Percentiles rank a stretch among this genome's conserved stretches.
phyloP scores from a whole-genome alignment of 2,797 vertebrate genomes.

The Pelobates cultripes region DNA sequence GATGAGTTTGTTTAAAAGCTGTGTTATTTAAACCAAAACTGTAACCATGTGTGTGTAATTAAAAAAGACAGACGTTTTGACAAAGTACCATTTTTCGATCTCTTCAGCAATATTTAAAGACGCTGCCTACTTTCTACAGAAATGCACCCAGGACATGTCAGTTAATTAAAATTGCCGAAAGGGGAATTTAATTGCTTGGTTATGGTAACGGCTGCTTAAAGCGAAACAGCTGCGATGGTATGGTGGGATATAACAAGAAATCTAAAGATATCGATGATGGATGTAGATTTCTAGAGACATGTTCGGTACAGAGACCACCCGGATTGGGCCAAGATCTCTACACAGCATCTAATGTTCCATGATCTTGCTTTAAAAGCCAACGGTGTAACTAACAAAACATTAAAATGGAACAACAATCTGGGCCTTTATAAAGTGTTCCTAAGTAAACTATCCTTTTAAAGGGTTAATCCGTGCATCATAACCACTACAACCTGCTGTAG shows the following conservation, averaged over 20 bases:
- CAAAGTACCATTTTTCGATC: conserved; percentile 44
- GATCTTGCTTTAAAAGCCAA: no score
- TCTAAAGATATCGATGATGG: not conserved
- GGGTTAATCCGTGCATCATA: no score
- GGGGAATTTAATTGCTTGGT: conserved; percentile 72
- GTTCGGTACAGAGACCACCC: not conserved
- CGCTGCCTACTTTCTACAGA: conserved; percentile 66
- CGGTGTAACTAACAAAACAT: no score
- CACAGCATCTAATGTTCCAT: no score
- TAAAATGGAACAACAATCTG: no score
- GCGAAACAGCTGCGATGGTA: conserved; percentile 78
- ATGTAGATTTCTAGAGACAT: not conserved
- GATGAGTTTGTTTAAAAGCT: conserved; percentile 4
- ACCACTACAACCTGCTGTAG: no score
- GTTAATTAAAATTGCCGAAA: conserved; percentile 74
- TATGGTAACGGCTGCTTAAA: conserved; percentile 67
- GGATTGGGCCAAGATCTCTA: not conserved
- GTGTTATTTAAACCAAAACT: conserved; percentile 3
- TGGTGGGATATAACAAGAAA: conserved; percentile 63
- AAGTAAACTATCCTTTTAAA: no score
- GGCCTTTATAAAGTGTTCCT: no score
- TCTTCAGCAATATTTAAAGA: conserved; percentile 38
- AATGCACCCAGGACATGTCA: conserved; percentile 63
- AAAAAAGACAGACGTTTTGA: not conserved
- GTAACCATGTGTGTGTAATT: conserved; percentile 20